These are phyloP conservation scores for Siniperca undulata DNA, from an alignment of 2,797 vertebrate species.

Conservation along the genomic window DNA sequence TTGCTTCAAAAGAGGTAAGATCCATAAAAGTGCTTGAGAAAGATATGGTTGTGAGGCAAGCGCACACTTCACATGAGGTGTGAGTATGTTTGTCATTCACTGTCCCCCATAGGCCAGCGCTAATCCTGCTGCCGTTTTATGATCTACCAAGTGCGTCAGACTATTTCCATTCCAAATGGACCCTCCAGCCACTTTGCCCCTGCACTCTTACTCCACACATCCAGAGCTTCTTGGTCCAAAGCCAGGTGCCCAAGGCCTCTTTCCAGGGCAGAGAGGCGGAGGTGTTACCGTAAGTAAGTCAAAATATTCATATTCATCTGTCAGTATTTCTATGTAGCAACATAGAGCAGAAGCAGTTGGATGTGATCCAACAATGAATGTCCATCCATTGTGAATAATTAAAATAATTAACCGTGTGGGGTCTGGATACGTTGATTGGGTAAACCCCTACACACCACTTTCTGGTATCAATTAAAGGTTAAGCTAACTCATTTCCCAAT, in stretches of 20 bases:
- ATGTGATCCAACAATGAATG: neutral
- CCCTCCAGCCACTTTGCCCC: conserved; percentile 54
- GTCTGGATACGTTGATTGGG: neutral
- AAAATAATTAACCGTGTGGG: neutral
- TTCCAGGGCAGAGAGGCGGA: conserved; percentile 18
- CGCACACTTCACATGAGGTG: conserved; percentile 30
- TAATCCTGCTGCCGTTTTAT: conserved; percentile 73
- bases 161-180: conserved; percentile 71
- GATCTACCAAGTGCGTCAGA: conserved; percentile 77
- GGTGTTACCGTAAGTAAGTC: conserved; percentile 21
- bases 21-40: conserved; percentile 13
- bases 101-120: conserved; percentile 41
- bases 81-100: conserved; percentile 56
- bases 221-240: conserved; percentile 37
- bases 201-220: conserved; percentile 45
- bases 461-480: conserved; percentile 23
- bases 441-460: neutral
- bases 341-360: conserved; percentile 11
- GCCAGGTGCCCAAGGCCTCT: conserved; percentile 38
- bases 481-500: neutral
- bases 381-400: conserved; percentile 7
- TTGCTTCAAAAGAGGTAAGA: conserved; percentile 3
- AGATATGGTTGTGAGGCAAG: conserved; percentile 25
- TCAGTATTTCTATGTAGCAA: conserved; percentile 6
- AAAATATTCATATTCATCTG: conserved; percentile 17